Evolutionary conservation across 2,113 vertebrate genomes (phyloP).

Genomic region (Glaucomys volans): DNA sequence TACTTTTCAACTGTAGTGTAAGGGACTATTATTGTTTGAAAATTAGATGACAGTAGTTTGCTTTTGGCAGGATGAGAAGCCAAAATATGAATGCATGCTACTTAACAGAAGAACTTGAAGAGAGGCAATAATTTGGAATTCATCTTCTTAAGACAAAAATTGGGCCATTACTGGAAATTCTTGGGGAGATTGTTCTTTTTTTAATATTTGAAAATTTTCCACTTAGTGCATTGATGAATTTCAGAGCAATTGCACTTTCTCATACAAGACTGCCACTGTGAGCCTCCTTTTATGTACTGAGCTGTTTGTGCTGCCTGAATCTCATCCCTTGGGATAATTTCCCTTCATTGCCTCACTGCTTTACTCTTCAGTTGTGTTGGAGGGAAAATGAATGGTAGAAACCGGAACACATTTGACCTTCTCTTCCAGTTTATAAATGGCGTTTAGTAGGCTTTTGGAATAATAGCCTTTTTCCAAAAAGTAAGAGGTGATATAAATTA

Average conservation of each 20-base stretch:
- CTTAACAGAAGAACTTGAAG: conserved; percentile 39
- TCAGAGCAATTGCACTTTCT: conserved; percentile 61
- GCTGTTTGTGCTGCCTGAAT: conserved; percentile 56
- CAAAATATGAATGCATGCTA: conserved; percentile 33
- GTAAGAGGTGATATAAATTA: conserved; percentile 19
- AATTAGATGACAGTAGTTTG: conserved; percentile 58
- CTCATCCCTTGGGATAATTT: conserved; percentile 68
- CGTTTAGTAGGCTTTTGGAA: conserved; percentile 34
- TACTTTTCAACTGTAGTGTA: neutral
- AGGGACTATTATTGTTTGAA: conserved; percentile 47
- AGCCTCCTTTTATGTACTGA: conserved; percentile 43
- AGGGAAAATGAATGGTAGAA: conserved; percentile 49
- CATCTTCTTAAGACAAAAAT: conserved; percentile 69
- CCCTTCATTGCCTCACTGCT: conserved; percentile 38
- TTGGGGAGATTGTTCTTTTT: conserved; percentile 49
- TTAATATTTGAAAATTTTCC: conserved; percentile 44
- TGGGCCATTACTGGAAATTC: conserved; percentile 59
- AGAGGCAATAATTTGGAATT: conserved; percentile 64
- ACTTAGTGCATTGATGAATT: conserved; percentile 59
- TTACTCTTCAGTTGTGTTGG: conserved; percentile 44
- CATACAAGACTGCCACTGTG: neutral
- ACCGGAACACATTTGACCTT: conserved; percentile 41
- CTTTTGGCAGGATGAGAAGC: conserved; percentile 1
- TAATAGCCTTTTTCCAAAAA: conserved; percentile 41
- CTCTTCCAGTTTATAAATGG: conserved; percentile 43